phyloP scores from a whole-genome alignment of 23 tunicate genomes.

The Corella eumyota region DNA sequence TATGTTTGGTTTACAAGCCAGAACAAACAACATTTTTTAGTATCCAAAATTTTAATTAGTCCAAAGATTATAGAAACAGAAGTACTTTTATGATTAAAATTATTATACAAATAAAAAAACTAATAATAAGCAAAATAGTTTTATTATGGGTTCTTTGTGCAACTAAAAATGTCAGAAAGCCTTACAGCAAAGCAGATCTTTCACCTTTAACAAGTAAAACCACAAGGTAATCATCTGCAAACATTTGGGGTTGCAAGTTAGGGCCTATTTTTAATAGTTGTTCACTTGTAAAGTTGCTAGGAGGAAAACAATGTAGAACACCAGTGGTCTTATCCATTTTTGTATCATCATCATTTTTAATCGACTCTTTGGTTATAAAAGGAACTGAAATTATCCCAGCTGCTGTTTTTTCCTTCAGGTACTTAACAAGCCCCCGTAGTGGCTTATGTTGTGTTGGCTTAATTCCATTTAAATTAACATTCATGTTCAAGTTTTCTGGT shows the following conservation, averaged over 20 bases:
- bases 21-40: too few relatives aligned
- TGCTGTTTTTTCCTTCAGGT: constrained; percentile 82
- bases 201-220: constrained; percentile 66
- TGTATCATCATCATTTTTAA: constrained; percentile 11
- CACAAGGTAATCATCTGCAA: constrained; percentile 75
- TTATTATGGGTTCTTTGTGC: too few relatives aligned
- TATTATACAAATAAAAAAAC: too few relatives aligned
- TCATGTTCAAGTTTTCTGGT: constrained; percentile 52
- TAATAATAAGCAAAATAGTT: too few relatives aligned
- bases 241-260: constrained; percentile 51
- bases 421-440: constrained; percentile 79
- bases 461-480: constrained; percentile 44
- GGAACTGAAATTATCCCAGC: constrained; percentile 73
- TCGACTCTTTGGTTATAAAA: constrained; percentile 7
- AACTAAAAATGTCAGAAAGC: background rate
- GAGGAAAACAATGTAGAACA: constrained; percentile 81
- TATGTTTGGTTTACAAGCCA: too few relatives aligned
- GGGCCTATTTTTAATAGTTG: constrained; percentile 80
- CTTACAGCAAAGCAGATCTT: constrained; percentile 20
- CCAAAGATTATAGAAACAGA: too few relatives aligned
- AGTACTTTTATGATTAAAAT: too few relatives aligned
- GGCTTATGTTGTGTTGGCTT: constrained; percentile 77
- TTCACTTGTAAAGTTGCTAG: constrained; percentile 61
- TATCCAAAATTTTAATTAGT: too few relatives aligned
- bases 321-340: constrained; percentile 56